Evolutionary conservation across 2,888 invertebrate genomes (phyloP), one percentile per base, ranked within the genome.

Genomic region (Drosophila bunnanda): DNA sequence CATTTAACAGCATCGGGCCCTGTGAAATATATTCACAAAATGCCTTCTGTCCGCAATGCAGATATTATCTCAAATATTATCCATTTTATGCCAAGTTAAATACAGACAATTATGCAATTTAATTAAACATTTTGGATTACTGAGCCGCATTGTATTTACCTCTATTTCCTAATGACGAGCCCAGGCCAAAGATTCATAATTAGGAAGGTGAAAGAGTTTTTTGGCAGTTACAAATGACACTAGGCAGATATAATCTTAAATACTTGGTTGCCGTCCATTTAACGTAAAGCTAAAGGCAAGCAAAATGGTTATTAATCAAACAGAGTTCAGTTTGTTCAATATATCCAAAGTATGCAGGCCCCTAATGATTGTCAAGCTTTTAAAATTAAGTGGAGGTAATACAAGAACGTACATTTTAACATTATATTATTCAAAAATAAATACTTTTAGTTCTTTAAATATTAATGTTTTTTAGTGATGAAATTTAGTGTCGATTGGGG

Each of bases 41-140:
- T 56, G 32, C 20, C n/a, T n/a, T 20, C 25, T 55, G 53, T 12
- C 17, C 20, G 25, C 17, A 38, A 15, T 15, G 28, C 58, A 30
- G 56, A 60, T 60, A 60, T 56, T 59, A 55, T 41, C 59, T 32
- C 32, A 25, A 55, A 59, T 41, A 55, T 54, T 8, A 60, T 41
- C 17, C 13, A 55, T 32, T 55, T 32, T 17, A 13, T 25, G 39
- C 41, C 12, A 32, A 55, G 41, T 30, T 39, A 59, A 39, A 59
- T 39, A 13, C 59, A 59, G 39, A 55, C 39, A 55, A 30, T 39
- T 39, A n/a, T 32, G 39, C 55, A 39, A 54, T 60, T 60, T 60
- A 55, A 60, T 60, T 56, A 60, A 56, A 39, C 30, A 60, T 60
- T 25, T 60, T 22, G 10, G 55, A 55, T 39, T 54, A 55, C 55